A percentile compares a stretch with the other conserved stretches of the same genome.
These are phyloP conservation scores for Drusus annulatus DNA, from an alignment of 1,140 invertebrate species.

Conservation along the genomic window DNA sequence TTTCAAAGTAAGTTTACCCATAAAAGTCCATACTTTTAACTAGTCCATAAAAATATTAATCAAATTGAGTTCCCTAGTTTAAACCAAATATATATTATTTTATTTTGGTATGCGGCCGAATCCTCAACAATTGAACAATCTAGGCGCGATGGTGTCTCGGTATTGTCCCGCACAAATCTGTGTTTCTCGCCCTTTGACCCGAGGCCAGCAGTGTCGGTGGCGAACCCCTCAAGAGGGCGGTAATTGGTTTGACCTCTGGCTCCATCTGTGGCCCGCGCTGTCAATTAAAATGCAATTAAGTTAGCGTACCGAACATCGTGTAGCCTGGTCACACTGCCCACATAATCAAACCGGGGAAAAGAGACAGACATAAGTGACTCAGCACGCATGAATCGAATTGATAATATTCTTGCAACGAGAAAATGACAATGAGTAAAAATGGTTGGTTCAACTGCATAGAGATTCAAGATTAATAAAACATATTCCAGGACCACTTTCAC, in stretches of 20 bases:
- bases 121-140: too few relatives aligned
- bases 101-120: too few relatives aligned
- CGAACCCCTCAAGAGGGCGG: slow-evolving; percentile 28
- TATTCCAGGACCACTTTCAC: slow-evolving; percentile 3
- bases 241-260: slow-evolving; percentile 52
- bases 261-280: slow-evolving; percentile 39
- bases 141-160: too few relatives aligned
- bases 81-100: too few relatives aligned
- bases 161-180: slow-evolving; percentile 29
- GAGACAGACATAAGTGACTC: background rate
- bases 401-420: background rate
- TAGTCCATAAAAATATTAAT: too few relatives aligned
- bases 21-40: too few relatives aligned
- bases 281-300: slow-evolving; percentile 58
- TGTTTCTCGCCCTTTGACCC: slow-evolving; percentile 1
- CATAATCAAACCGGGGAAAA: background rate
- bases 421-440: background rate
- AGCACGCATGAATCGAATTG: slow-evolving; percentile 2
- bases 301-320: slow-evolving; percentile 6
- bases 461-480: background rate
- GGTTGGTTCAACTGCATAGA: background rate
- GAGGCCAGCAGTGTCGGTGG: slow-evolving; percentile 17
- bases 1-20: too few relatives aligned
- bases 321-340: slow-evolving; percentile 42
- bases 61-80: too few relatives aligned